A percentile compares a stretch with the other conserved stretches of the same genome.
Evolutionary conservation across 2,888 invertebrate species (phyloP).

Genomic region (Ophraella communa): DNA sequence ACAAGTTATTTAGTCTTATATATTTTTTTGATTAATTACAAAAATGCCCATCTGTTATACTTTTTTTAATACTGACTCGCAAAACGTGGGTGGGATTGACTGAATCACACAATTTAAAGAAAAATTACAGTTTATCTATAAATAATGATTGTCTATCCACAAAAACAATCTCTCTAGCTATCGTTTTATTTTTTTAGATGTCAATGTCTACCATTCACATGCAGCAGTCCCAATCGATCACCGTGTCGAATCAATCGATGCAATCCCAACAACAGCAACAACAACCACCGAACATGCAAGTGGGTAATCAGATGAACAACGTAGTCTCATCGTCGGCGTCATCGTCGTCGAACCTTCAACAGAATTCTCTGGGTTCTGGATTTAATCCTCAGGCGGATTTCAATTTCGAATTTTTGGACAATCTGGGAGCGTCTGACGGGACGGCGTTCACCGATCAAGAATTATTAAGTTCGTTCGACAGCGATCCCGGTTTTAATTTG

Average conservation of each 20-base stretch:
- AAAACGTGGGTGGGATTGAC: no score
- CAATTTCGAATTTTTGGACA: conserved; percentile 85
- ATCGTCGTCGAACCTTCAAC: conserved; percentile 31
- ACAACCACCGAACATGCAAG: conserved; percentile 19
- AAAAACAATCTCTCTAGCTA: no score
- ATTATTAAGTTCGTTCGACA: conserved; percentile 82
- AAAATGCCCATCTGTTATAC: no score
- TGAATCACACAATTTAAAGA: no score
- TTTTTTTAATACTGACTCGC: no score
- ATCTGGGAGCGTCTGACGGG: conserved; percentile 77
- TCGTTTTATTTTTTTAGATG: conserved; percentile 57
- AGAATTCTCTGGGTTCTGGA: conserved; percentile 58
- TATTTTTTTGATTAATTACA: no score
- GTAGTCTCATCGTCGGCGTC: conserved; percentile 31
- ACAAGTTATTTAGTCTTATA: no score
- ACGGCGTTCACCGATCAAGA: conserved; percentile 82
- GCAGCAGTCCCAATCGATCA: conserved; percentile 72
- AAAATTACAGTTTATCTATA: no score
- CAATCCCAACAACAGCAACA: conserved; percentile 42
- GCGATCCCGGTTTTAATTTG: conserved; percentile 72
- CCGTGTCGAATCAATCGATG: conserved; percentile 59
- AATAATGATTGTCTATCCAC: no score
- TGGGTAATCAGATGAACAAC: conserved; percentile 33
- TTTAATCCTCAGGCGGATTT: conserved; percentile 70
- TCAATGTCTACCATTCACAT: conserved; percentile 71